phyloP scores from a whole-genome alignment of 2,888 invertebrate genomes.

The Lepidochrysops patricia region DNA sequence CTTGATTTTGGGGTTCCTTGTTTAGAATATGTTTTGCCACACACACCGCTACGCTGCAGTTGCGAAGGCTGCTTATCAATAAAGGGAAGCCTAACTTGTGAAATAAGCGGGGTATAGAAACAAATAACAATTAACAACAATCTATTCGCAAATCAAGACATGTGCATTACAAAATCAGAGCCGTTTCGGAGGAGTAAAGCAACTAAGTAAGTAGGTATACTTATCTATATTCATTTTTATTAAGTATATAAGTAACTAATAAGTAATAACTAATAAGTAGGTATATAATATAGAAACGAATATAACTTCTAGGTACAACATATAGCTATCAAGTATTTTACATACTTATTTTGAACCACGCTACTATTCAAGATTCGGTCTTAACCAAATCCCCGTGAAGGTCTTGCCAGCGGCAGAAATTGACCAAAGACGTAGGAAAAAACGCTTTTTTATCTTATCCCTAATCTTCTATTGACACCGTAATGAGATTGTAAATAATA shows the following conservation, averaged over 20 bases:
- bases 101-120: too few species aligned
- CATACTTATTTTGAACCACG: background rate
- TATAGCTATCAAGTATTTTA: too few species aligned
- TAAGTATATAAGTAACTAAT: too few species aligned
- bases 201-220: too few species aligned
- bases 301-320: too few species aligned
- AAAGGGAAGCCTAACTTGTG: too few species aligned
- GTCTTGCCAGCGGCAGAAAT: conserved; percentile 59
- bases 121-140: too few species aligned
- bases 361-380: background rate
- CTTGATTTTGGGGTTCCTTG: conserved; percentile 29
- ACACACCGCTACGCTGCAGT: background rate
- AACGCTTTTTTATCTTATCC: conserved; percentile 59
- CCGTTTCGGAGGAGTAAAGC: too few species aligned
- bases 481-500: conserved; percentile 62
- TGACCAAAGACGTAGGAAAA: conserved; percentile 50
- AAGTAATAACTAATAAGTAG: too few species aligned
- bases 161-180: background rate
- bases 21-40: conserved; percentile 19
- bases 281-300: too few species aligned
- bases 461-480: conserved; percentile 73
- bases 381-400: conserved; percentile 34
- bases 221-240: background rate
- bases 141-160: too few species aligned
- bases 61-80: too few species aligned